Evolutionary conservation across 2,888 invertebrate genomes (phyloP).

Genomic region (Melanostoma mellinum): DNA sequence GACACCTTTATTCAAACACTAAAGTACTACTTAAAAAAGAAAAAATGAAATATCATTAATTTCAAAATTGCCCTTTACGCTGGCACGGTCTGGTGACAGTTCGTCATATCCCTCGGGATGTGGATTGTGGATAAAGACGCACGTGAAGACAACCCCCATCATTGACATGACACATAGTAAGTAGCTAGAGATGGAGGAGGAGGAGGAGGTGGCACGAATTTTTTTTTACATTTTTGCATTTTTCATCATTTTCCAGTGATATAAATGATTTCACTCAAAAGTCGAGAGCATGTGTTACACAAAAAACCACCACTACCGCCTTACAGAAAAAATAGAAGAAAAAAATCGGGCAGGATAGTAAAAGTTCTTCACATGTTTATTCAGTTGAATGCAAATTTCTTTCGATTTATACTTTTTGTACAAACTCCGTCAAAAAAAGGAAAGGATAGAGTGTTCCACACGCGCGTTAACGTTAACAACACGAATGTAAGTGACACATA

Average conservation of each 20-base stretch:
- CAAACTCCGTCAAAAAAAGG: conserved; percentile 16
- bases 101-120: conserved; percentile 64
- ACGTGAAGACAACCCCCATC: conserved; percentile 42
- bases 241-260: conserved; percentile 50
- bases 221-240: conserved; percentile 36
- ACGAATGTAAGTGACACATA: conserved; percentile 72
- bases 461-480: conserved; percentile 48
- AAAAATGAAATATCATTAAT: conserved; percentile 68
- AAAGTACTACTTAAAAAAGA: too few relatives aligned
- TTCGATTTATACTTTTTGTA: conserved; percentile 16
- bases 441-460: conserved; percentile 39
- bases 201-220: conserved; percentile 40
- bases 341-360: conserved; percentile 41
- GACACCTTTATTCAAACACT: too few relatives aligned
- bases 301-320: background rate
- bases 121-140: conserved; percentile 52
- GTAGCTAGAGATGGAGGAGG: background rate
- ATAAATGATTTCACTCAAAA: conserved; percentile 51
- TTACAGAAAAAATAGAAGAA: background rate
- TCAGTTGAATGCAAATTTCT: conserved; percentile 69
- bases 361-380: conserved; percentile 53
- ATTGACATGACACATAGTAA: conserved; percentile 38
- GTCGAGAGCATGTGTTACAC: conserved; percentile 61
- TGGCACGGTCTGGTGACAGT: conserved; percentile 63
- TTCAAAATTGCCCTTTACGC: conserved; percentile 60